Evolutionary conservation across 2,888 invertebrate genomes (phyloP).

Genomic region (Lingula anatina): DNA sequence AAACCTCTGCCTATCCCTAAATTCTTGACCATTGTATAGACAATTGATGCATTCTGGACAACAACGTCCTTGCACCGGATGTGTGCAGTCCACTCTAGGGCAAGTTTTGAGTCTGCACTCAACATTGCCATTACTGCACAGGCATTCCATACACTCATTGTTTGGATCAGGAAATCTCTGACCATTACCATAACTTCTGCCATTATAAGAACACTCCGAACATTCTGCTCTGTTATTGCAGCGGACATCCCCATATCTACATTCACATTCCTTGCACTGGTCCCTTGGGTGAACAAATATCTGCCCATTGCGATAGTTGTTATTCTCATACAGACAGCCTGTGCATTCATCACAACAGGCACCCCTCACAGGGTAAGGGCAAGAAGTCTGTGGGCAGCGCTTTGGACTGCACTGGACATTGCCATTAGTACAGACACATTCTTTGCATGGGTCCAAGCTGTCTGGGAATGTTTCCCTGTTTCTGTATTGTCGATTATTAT

Average conservation of each 20-base stretch:
- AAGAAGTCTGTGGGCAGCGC: slow-evolving; percentile 12
- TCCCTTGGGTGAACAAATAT: slow-evolving; percentile 16
- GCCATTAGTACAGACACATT: slow-evolving; percentile 14
- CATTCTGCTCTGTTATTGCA: too few relatives aligned
- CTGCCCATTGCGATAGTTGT: slow-evolving; percentile 13
- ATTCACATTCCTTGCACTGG: slow-evolving; percentile 22
- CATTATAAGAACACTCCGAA: slow-evolving; percentile 5
- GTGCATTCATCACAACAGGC: slow-evolving; percentile 14
- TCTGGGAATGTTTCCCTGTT: slow-evolving; percentile 1
- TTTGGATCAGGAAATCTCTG: slow-evolving; percentile 15
- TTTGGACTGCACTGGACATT: slow-evolving; percentile 11
- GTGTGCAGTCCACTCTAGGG: slow-evolving; percentile 19
- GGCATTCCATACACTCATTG: slow-evolving; percentile 22
- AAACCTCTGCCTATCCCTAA: slow-evolving; percentile 8
- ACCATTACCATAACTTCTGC: slow-evolving; percentile 12
- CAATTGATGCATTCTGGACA: slow-evolving; percentile 23
- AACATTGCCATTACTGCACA: slow-evolving; percentile 26
- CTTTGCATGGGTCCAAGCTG: neutral
- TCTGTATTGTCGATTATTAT: slow-evolving; percentile 1
- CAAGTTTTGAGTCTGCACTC: slow-evolving; percentile 22
- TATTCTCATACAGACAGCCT: slow-evolving; percentile 8
- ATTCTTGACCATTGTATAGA: slow-evolving; percentile 1
- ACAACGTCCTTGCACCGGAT: slow-evolving; percentile 25
- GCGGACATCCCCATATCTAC: slow-evolving; percentile 26
- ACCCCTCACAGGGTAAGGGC: slow-evolving; percentile 11